Conservation (phyloP, 2,888 invertebrate species). For the Lepidocyrtinus sp. region DNA sequence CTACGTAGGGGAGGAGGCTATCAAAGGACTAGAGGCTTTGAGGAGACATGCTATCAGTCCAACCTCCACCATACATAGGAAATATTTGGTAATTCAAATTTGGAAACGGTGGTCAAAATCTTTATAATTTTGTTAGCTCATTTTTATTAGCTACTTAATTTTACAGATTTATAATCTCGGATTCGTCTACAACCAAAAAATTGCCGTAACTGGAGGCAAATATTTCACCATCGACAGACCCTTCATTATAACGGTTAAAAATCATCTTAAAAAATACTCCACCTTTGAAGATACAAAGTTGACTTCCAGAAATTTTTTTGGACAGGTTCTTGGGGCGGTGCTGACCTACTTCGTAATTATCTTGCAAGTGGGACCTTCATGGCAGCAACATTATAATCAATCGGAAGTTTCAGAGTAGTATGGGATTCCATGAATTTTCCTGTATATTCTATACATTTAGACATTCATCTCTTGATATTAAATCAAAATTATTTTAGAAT, state of each 20-base stretch:
- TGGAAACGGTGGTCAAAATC: background rate
- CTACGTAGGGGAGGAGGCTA: constrained; percentile 64
- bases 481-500: too few relatives aligned
- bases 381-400: background rate
- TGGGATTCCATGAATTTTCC: background rate
- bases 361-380: constrained; percentile 62
- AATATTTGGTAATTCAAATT: constrained; percentile 61
- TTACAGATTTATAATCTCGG: constrained; percentile 62
- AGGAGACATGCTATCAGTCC: constrained; percentile 52
- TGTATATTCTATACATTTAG: background rate
- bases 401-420: background rate
- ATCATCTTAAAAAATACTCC: background rate
- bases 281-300: too few relatives aligned
- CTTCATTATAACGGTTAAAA: constrained; percentile 66
- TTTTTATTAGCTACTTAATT: too few relatives aligned
- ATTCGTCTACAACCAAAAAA: constrained; percentile 61
- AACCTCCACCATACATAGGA: constrained; percentile 52
- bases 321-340: constrained; percentile 65
- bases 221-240: constrained; percentile 67
- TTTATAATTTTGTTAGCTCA: constrained; percentile 6
- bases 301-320: too few relatives aligned
- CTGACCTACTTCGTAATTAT: constrained; percentile 69
- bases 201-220: constrained; percentile 68
- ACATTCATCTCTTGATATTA: background rate
- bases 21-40: constrained; percentile 63